Evolutionary conservation across 2,888 invertebrate genomes (phyloP), one percentile per base, ranked within the genome.

Genomic region (Catocala sponsa): DNA sequence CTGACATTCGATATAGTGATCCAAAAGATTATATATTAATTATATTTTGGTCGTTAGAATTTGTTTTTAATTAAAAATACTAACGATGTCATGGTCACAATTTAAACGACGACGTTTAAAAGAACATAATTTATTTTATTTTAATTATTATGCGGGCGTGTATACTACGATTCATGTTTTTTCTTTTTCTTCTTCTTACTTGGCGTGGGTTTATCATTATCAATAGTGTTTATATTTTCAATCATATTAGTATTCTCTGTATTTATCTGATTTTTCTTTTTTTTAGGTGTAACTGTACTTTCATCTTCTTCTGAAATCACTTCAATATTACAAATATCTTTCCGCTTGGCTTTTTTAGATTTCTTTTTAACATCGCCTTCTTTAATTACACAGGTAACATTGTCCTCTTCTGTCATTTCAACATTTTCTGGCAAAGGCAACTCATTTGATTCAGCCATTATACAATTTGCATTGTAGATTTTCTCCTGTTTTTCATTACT

Each of bases 121-220:
- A 49, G 11, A 33, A 49, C 32, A 32, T 50, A 35, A 50, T 50
- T 50, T 50, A 38, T 50, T 50, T 6, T 5, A 48, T 10, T 35
- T 50, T 12, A 9, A 38, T 25, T 25, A 25, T 25, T 2, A 25
- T 25, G 25, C 15, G 15, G 15, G 15, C 11, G 10, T 50, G 35
- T 7, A 50, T 2, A 4, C 9, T 50, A 13, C 38, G n/a, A 43
- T n/a, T 63, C 49, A 7, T 11, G 10, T 10, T 59, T 66, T 60
- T 72, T 70, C 48, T 67, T 66, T 13, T 78, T 80, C 47, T 74
- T 76, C 51, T 68, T 74, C 60, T 76, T 79, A 12, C 43, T 52
- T 12, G 53, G 60, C 49, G 67, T 67, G 0, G 15, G n/a, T 15
- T 7, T 35, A 2, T 52, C 32, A n/a, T n/a, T 46, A 12, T 48